Percentiles rank a stretch among this genome's conserved stretches.
Evolutionary conservation across 2,113 vertebrate species (phyloP).

Genomic region (Gasterosteus aculeatus): DNA sequence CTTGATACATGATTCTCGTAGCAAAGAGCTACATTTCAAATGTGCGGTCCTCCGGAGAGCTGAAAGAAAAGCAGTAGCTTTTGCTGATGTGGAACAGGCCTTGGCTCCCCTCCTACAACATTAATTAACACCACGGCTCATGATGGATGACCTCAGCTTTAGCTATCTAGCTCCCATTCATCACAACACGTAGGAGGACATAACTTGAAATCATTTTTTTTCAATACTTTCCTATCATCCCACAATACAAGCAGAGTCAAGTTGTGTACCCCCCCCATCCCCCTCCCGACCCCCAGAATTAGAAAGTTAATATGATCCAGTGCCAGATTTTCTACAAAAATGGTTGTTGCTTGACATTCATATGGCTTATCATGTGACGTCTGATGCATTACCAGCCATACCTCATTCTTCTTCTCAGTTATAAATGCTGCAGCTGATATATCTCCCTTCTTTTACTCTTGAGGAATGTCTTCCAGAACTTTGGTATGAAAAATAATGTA

Average conservation of each 20-base stretch:
- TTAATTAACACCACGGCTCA: slow-evolving; percentile 80
- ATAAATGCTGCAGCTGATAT: slow-evolving; percentile 16
- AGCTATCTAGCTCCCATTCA: slow-evolving; percentile 76
- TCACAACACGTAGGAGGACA: slow-evolving; percentile 70
- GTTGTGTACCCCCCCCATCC: neutral
- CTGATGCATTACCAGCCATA: slow-evolving; percentile 57
- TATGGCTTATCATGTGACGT: slow-evolving; percentile 35
- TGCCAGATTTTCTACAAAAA: slow-evolving; percentile 35
- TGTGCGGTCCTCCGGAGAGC: slow-evolving; percentile 21
- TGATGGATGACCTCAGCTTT: slow-evolving; percentile 80
- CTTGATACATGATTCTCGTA: slow-evolving; percentile 21
- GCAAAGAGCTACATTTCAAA: slow-evolving; percentile 32
- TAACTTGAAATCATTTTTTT: slow-evolving; percentile 62
- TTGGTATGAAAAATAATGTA: slow-evolving; percentile 24
- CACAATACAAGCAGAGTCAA: slow-evolving; percentile 34
- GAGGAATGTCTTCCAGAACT: slow-evolving; percentile 33
- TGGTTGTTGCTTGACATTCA: slow-evolving; percentile 36
- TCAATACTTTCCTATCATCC: slow-evolving; percentile 37
- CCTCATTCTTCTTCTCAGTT: slow-evolving; percentile 46
- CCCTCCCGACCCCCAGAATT: slow-evolving; percentile 12
- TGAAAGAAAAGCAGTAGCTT: slow-evolving; percentile 47
- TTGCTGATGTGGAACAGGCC: slow-evolving; percentile 76
- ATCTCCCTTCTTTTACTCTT: slow-evolving; percentile 2
- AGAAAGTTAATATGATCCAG: slow-evolving; percentile 50
- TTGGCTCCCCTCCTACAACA: slow-evolving; percentile 79